Evolutionary conservation across 2,888 invertebrate species (phyloP), one percentile per base, ranked within the genome.

Genomic region (Iselma pallidipennis): DNA sequence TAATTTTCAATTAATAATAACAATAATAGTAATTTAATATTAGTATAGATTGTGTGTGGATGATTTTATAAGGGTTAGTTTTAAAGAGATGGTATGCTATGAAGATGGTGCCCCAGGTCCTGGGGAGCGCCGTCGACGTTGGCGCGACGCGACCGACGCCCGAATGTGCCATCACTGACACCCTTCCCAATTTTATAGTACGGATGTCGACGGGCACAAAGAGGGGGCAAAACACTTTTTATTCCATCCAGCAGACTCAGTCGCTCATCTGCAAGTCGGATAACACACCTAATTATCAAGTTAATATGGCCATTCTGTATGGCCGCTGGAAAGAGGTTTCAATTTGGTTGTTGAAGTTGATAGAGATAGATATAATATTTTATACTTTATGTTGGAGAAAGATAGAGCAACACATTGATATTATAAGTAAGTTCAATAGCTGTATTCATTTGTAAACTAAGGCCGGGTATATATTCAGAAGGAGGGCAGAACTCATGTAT

Each of bases 261-360:
- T 83, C 83, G 84, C 90, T 91, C 91, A 91, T 91, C 91, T 91
- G 91, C 90, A 91, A 91, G 90, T 91, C 91, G 88, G 90, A 91
- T 90, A 90, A 89, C 90, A 89, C 88, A 89, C 88, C 91, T 91
- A 91, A 91, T 91, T 91, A 91, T 90, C 91, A 91, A 91, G 91
- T 91, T 90, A 90, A 90, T 91, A 90, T 89, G 90, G 90, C 87
- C 87, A 89, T 89, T 88, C 87, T 86, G 87, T 86, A 86, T 86
- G 85, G 85, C 79, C 81, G 81, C 77, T 79, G 81, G 81, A 80
- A 80, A 83, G 83, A 82, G 83, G 82, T 80, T 81, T 81, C 79
- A 79, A 82, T 80, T 82, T 78, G 79, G 80, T 74, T 77, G 78
- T 77, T 76, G 78, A 67, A 76, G 37, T 37, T 78, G 81, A 81